Percentiles rank a stretch among this genome's conserved stretches.
These are phyloP conservation scores for Centrocercus urophasianus DNA, from an alignment of 2,113 vertebrate genomes.

Conservation along the genomic window DNA sequence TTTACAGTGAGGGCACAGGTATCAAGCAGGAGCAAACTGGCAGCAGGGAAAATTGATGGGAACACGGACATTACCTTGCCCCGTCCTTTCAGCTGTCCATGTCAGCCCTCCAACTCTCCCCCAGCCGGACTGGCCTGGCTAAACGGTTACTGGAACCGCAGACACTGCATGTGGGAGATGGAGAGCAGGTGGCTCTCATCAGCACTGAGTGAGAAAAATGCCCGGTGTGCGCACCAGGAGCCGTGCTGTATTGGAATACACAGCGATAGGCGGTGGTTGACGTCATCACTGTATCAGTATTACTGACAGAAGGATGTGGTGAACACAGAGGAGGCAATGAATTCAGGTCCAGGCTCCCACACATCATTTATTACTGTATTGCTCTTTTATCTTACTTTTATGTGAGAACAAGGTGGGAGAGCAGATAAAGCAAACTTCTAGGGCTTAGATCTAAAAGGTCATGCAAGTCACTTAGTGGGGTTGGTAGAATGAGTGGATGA, in stretches of 20 bases:
- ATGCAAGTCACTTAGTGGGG: background rate
- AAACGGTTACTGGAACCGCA: background rate
- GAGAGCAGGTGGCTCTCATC: background rate
- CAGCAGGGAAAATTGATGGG: background rate
- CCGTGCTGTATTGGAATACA: constrained; percentile 17
- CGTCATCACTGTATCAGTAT: constrained; percentile 59
- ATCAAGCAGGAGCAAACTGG: background rate
- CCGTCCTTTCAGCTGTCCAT: background rate
- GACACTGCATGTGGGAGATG: background rate
- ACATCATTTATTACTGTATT: constrained; percentile 31
- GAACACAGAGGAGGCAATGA: constrained; percentile 41
- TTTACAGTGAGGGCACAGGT: background rate
- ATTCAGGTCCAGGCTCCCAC: constrained; percentile 47
- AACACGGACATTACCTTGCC: constrained; percentile 45
- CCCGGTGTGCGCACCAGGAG: background rate
- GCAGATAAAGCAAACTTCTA: background rate
- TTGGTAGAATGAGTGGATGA: background rate
- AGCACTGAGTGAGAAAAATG: background rate
- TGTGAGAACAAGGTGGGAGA: constrained; percentile 68
- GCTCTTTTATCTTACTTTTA: background rate
- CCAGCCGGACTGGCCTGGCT: background rate
- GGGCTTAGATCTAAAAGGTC: constrained; percentile 33
- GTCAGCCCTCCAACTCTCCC: background rate
- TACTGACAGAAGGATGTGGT: constrained; percentile 71
- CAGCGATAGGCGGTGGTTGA: background rate